Conservation (phyloP, 1,140 invertebrate species). For the Euura lappo region DNA sequence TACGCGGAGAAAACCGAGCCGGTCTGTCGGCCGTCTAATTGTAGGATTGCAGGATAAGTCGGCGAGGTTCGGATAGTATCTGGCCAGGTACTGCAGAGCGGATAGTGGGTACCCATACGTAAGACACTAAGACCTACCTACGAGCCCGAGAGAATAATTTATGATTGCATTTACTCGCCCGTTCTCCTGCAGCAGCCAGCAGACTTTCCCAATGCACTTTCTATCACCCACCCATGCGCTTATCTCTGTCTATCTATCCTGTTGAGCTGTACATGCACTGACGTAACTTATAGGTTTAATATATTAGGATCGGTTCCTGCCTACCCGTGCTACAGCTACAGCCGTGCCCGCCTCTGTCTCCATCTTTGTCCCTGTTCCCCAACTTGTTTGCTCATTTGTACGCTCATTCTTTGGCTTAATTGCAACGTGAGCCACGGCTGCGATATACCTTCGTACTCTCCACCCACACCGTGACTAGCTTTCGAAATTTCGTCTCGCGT, state of each 20-base stretch:
- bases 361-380: not conserved
- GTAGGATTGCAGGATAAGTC: not conserved
- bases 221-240: conserved; percentile 20
- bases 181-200: conserved; percentile 11
- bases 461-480: not conserved
- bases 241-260: not conserved
- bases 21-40: not conserved
- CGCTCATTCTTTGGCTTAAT: not conserved
- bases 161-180: conserved; percentile 30
- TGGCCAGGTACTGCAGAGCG: not conserved
- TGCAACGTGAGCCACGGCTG: not conserved
- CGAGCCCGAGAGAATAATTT: conserved; percentile 27
- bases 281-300: conserved; percentile 5
- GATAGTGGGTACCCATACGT: not conserved
- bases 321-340: not conserved
- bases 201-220: conserved; percentile 39
- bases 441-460: not conserved
- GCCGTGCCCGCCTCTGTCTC: not conserved
- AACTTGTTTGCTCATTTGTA: not conserved
- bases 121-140: too few relatives aligned
- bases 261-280: not conserved
- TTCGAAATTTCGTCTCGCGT: not conserved
- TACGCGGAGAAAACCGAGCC: too few relatives aligned
- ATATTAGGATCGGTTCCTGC: not conserved
- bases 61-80: not conserved